Evolutionary conservation across 2,113 vertebrate species (phyloP).

Genomic region (Bos javanicus): DNA sequence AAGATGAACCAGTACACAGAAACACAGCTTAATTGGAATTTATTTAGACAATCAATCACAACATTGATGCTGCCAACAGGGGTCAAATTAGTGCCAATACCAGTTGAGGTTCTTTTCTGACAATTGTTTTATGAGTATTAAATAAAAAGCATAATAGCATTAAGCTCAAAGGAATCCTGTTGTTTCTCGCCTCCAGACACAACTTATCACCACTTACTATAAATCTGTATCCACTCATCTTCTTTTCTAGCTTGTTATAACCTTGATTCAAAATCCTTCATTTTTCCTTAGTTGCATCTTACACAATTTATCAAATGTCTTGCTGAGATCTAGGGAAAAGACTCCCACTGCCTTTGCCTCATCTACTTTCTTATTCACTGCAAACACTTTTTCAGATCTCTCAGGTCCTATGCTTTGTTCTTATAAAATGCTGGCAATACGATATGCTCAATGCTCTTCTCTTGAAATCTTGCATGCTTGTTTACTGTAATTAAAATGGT

Average conservation of each 20-base stretch:
- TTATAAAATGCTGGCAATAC: neutral
- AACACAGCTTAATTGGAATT: conserved; percentile 20
- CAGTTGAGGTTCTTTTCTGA: neutral
- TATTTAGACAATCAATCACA: conserved; percentile 30
- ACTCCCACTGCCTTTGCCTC: neutral
- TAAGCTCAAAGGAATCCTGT: neutral
- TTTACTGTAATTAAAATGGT: neutral
- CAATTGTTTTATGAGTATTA: conserved; percentile 28
- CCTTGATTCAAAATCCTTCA: conserved; percentile 20
- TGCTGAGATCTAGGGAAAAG: conserved; percentile 44
- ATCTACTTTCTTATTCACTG: neutral
- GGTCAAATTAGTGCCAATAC: neutral
- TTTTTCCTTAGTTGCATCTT: conserved; percentile 19
- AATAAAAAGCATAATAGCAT: conserved; percentile 21
- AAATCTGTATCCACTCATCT: conserved; percentile 5
- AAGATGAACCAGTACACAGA: neutral
- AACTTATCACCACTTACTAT: neutral
- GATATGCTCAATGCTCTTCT: neutral
- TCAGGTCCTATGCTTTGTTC: neutral
- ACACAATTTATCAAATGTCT: conserved; percentile 18
- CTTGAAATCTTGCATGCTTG: neutral
- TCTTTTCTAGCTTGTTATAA: conserved; percentile 6
- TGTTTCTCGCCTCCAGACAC: neutral
- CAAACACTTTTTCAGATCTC: neutral
- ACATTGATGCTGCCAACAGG: neutral